Evolutionary conservation across 1,140 invertebrate species (phyloP).

Genomic region (Heliconius melpomene): DNA sequence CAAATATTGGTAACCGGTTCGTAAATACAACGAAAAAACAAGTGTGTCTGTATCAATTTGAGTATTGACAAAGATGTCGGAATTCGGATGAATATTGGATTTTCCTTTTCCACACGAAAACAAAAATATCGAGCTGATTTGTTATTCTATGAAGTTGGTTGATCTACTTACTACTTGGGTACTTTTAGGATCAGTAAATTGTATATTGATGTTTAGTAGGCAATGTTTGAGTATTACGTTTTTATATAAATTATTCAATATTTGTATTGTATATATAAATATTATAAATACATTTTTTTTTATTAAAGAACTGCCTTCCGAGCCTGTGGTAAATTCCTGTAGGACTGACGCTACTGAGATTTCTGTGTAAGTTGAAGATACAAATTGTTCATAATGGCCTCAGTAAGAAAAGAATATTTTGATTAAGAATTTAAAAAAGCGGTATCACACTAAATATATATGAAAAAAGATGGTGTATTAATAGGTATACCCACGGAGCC

Average conservation of each 20-base stretch:
- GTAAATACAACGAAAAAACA: constrained; percentile 21
- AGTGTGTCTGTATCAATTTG: constrained; percentile 21
- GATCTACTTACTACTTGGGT: constrained; percentile 19
- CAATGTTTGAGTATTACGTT: not conserved
- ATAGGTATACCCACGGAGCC: no score
- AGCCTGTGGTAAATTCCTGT: no score
- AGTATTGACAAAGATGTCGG: constrained; percentile 31
- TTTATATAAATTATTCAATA: not conserved
- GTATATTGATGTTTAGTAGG: constrained; percentile 11
- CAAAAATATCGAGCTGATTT: constrained; percentile 33
- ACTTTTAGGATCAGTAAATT: constrained; percentile 20
- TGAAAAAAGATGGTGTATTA: no score
- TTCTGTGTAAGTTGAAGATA: no score
- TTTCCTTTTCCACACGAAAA: constrained; percentile 31
- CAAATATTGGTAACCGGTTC: not conserved
- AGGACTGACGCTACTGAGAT: no score
- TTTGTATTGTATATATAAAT: no score
- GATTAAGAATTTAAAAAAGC: no score
- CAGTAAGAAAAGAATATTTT: no score
- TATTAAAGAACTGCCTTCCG: no score
- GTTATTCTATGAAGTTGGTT: constrained; percentile 27
- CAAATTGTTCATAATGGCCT: no score
- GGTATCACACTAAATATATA: no score
- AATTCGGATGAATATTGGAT: constrained; percentile 37
- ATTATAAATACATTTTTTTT: no score